Base-by-base conservation (phyloP, 2,888 invertebrate genomes). In the Agonopterix arenella region DNA sequence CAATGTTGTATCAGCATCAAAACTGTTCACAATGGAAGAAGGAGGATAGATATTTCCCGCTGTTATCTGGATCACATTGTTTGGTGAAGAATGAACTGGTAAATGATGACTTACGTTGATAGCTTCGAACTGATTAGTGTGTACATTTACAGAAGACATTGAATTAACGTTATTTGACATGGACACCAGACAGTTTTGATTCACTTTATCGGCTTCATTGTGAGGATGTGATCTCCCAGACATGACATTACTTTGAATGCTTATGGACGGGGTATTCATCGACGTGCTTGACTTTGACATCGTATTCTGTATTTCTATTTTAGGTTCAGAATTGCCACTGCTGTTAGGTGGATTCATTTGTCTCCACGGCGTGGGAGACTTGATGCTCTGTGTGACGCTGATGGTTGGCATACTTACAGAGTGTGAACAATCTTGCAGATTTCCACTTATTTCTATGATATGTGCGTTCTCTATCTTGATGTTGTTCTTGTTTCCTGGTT, bases 281-380 rank as follows among this genome's bases (percentile, higher is more conserved):
- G 74, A 62, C 48, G 73, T 68, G 52, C 66, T 76, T 9, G 79
- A 67, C 60, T 85, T 88, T 13, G 77, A 65, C 1, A 71, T 64
- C 61, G 82, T 76, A 58, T 77, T 83, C 60, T 82, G 85, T 45
- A 85, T 55, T 50, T 89, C 86, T 4, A 79, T 62, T 61, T 85
- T 86, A 51, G 74, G 79, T 36, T 89, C 88, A 40, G 64, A 55
- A 51, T 61, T 69, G 8, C 57, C 58, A 42, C 56, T 69, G 50
- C 60, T 73, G 3, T 65, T 76, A 11, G 69, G 59, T 38, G 76
- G 66, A 55, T 57, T 75, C 9, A 84, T 65, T 70, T 85, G 84
- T 49, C 85, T 73, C 89, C 89, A 89, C 1, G 89, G 89, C 0
- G 89, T 89, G 4, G 89, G 89, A 7, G 88, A 84, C 60, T 89